These are phyloP conservation scores for Enteromius thamalakanensis DNA, from an alignment of 2,797 vertebrate species.

Conservation along the genomic window DNA sequence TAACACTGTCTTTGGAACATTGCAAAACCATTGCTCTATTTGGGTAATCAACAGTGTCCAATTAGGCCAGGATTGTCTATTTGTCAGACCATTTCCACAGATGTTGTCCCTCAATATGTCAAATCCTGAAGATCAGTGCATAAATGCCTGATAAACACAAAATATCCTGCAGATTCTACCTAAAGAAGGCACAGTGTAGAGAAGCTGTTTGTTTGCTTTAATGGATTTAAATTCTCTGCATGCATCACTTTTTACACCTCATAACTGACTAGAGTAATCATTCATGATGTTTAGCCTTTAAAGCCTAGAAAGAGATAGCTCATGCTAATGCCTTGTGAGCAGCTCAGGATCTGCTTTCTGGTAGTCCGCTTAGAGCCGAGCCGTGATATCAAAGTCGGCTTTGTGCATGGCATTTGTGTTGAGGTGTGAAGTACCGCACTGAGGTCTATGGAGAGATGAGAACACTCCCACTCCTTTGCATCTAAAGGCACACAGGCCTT, in stretches of 20 bases:
- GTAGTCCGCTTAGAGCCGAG: slow-evolving; percentile 11
- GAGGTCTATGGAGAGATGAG: slow-evolving; percentile 34
- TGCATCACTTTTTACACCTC: slow-evolving; percentile 16
- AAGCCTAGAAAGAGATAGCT: slow-evolving; percentile 32
- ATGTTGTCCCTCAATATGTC: background rate
- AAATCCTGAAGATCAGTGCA: background rate
- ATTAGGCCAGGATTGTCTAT: background rate
- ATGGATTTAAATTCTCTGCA: background rate
- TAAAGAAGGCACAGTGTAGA: background rate
- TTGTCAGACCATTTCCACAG: background rate
- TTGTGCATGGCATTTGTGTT: slow-evolving; percentile 6
- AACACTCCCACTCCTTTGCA: slow-evolving; percentile 47
- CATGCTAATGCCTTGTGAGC: slow-evolving; percentile 4
- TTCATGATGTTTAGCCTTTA: slow-evolving; percentile 31
- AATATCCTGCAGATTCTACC: background rate
- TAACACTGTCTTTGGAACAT: background rate
- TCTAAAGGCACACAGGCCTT: slow-evolving; percentile 40
- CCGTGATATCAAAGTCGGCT: slow-evolving; percentile 15
- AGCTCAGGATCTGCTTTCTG: slow-evolving; percentile 13
- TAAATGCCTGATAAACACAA: background rate
- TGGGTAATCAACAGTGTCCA: background rate
- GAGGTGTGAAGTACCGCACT: slow-evolving; percentile 28
- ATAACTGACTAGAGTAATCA: slow-evolving; percentile 11
- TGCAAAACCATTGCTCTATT: background rate
- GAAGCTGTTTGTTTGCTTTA: slow-evolving; percentile 11